Evolutionary conservation across 2,797 vertebrate species (phyloP), one percentile per base, ranked within the genome.

Genomic region (Xenentodon cancila): DNA sequence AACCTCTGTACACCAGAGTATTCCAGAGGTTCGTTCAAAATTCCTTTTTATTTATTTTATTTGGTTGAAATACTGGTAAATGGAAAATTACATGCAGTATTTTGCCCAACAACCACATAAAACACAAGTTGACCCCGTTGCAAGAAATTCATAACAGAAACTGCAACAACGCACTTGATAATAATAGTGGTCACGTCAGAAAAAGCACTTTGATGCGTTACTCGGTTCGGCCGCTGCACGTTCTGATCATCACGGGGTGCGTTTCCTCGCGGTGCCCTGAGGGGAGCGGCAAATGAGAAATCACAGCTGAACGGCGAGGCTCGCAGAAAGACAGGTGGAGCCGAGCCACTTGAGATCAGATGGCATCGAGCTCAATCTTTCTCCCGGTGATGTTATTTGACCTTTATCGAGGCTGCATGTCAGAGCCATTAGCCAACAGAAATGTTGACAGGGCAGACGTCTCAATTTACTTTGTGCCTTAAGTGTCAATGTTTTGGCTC

Each of bases 321-420:
- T 59, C 12, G 20, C 0, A 6, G 64, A 34, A 50, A 68, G 84
- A 86, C 85, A 89, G 86, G 76, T 88, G 85, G 81, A 69, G 59
- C 75, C 6, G 43, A 43, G 71, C 9, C 52, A 68, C 50, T 51
- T 44, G 67, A 78, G 49, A 27, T 70, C 19, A 32, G 17, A 1
- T 37, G 34, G 34, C 34, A 53, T 74, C 20, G 44, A 55, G 54
- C 40, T 22, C 43, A 53, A n/a, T 73, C 69, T 68, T 68, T 77
- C 71, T 77, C 68, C 54, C 74, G 59, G 62, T 1, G 2, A 51
- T 37, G 71, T 55, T 37, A 79, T 75, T 27, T 51, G 77, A 83
- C 49, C 78, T 0, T 44, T 1, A 46, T 37, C 34, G 5, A 37
- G 34, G 34, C 34, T 13, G 12, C 34, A 13, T 37, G 11, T 37